phyloP scores from a whole-genome alignment of 1,140 invertebrate species.

The Dendrolimus kikuchii region DNA sequence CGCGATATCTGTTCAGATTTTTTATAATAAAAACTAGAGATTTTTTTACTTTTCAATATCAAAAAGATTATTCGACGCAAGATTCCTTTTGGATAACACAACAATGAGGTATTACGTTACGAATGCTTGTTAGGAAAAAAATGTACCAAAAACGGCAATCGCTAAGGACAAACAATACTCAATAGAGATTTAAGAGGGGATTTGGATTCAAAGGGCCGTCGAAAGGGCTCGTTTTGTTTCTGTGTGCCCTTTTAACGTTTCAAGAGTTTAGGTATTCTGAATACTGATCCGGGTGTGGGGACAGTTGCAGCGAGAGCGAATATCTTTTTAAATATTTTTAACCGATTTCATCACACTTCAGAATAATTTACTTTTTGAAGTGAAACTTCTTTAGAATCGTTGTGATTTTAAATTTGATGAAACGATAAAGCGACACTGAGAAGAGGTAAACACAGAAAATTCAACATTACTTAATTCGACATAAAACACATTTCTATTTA shows the following conservation, averaged over 20 bases:
- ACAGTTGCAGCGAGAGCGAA: constrained; percentile 19
- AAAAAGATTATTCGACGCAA: constrained; percentile 38
- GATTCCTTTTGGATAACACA: constrained; percentile 22
- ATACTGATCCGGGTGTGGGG: constrained; percentile 18
- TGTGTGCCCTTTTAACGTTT: constrained; percentile 54
- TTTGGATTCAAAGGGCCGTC: constrained; percentile 59
- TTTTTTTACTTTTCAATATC: too few species aligned
- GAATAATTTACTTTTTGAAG: too few species aligned
- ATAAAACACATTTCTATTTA: too few species aligned
- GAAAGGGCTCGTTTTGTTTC: constrained; percentile 50
- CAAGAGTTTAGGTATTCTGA: constrained; percentile 44
- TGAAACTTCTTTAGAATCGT: too few species aligned
- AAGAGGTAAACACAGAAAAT: too few species aligned
- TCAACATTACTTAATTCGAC: too few species aligned
- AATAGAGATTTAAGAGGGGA: constrained; percentile 61
- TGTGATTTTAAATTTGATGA: too few species aligned
- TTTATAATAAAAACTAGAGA: too few species aligned
- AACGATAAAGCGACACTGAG: too few species aligned
- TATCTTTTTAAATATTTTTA: not conserved
- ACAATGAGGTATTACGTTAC: constrained; percentile 64
- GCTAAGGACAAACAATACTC: constrained; percentile 47
- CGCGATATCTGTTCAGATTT: too few species aligned
- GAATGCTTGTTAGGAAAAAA: constrained; percentile 30
- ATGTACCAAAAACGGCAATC: constrained; percentile 34
- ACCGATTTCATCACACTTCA: too few species aligned